A percentile compares a stretch with the other conserved stretches of the same genome.
phyloP scores from a whole-genome alignment of 2,113 vertebrate genomes.

The Sakesphorus luctuosus region DNA sequence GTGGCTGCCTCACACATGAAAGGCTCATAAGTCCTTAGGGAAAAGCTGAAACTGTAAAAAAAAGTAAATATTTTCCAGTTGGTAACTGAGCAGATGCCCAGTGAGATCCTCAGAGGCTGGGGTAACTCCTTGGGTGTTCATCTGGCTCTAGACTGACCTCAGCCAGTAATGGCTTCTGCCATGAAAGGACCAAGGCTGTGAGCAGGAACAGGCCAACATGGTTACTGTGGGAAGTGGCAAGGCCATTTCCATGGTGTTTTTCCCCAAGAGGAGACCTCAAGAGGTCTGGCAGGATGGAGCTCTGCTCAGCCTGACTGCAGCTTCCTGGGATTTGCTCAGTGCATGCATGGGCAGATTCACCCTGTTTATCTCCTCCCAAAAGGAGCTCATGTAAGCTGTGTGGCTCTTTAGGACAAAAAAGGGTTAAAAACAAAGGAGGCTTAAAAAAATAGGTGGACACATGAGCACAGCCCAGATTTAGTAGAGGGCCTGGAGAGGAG shows the following conservation, averaged over 20 bases:
- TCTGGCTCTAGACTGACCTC: not conserved
- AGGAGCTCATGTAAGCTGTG: not conserved
- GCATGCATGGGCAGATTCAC: fast-evolving
- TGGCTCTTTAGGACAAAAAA: not conserved
- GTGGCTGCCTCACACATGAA: not conserved
- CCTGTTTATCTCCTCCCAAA: not conserved
- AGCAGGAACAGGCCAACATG: not conserved
- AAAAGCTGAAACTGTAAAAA: not conserved
- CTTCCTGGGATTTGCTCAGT: not conserved
- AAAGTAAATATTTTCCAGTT: not conserved
- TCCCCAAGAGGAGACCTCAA: not conserved
- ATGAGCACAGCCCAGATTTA: not conserved
- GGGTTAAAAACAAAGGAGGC: not conserved
- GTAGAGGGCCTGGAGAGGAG: not conserved
- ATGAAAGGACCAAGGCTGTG: not conserved
- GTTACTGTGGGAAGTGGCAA: not conserved
- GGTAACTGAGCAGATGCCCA: not conserved
- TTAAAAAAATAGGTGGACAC: not conserved
- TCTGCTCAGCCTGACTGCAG: not conserved
- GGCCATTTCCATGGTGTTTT: not conserved
- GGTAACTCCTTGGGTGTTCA: not conserved
- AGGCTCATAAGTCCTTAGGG: not conserved
- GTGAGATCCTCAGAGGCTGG: not conserved
- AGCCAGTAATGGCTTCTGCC: not conserved
- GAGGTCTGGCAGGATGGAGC: not conserved